These are phyloP conservation scores for Seriola aureovittata DNA, from an alignment of 2,113 vertebrate species.

Conservation along the genomic window DNA sequence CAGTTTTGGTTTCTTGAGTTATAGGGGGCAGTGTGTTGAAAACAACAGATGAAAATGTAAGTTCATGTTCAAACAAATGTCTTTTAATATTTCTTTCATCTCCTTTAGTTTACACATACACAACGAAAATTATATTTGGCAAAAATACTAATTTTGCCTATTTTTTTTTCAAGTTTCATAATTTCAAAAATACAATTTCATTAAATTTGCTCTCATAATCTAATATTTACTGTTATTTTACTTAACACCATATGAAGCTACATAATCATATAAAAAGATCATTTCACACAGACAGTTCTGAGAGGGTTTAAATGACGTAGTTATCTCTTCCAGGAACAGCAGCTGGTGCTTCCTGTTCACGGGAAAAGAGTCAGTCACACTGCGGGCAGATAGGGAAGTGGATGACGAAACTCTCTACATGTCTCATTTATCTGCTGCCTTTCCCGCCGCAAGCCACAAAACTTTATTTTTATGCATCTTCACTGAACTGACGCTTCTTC, in stretches of 20 bases:
- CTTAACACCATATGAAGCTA: background rate
- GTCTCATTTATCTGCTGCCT: conserved; percentile 32
- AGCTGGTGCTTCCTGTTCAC: conserved; percentile 67
- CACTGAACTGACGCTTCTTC: conserved; percentile 22
- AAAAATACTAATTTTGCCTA: background rate
- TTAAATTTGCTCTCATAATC: background rate
- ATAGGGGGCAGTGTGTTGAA: background rate
- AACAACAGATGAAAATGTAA: background rate
- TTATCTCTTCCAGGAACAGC: conserved; percentile 69
- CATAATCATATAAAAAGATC: background rate
- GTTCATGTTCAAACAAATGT: no score
- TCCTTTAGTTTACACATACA: background rate
- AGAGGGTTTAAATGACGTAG: conserved; percentile 34
- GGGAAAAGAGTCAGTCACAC: conserved; percentile 63
- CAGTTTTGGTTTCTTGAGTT: background rate
- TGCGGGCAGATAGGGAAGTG: conserved; percentile 61
- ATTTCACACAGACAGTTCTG: background rate
- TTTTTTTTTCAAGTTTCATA: background rate
- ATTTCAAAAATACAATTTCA: background rate
- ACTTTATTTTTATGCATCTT: background rate
- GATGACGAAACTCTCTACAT: conserved; percentile 48
- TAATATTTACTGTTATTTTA: background rate
- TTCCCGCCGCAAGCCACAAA: conserved; percentile 11
- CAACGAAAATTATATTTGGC: background rate
- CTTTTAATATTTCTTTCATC: background rate